Evolutionary conservation across 2,113 vertebrate species (phyloP).

Genomic region (Protobothrops mucrosquamatus): DNA sequence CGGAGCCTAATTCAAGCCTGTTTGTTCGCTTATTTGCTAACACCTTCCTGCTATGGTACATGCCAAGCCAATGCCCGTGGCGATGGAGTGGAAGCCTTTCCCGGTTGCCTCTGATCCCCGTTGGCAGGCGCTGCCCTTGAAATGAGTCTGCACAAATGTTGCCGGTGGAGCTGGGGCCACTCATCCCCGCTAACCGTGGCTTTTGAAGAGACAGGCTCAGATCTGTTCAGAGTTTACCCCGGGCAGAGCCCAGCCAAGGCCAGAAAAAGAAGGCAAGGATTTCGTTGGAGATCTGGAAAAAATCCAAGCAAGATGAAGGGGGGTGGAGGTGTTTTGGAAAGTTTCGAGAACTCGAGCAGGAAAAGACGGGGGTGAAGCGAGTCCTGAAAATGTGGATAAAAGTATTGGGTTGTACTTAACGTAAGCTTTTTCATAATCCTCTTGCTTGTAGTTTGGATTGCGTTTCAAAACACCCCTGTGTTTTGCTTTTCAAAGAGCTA

Average conservation of each 20-base stretch:
- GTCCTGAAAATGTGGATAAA: not conserved
- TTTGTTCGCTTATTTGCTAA: slow-evolving; percentile 20
- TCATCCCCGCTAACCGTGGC: not conserved
- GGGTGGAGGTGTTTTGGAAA: not conserved
- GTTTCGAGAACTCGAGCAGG: not conserved
- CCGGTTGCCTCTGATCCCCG: not conserved
- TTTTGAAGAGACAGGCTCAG: slow-evolving; percentile 54
- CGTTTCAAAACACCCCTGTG: not conserved
- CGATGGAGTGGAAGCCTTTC: not conserved
- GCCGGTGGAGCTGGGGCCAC: not conserved
- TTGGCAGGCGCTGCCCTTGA: not conserved
- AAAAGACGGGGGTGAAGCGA: not conserved
- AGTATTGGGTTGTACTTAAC: not conserved
- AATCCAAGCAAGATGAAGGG: slow-evolving; percentile 26
- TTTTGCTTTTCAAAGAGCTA: not conserved
- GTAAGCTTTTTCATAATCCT: not conserved
- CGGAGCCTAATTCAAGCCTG: slow-evolving; percentile 45
- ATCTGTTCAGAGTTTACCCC: slow-evolving; percentile 60
- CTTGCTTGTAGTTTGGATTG: not conserved
- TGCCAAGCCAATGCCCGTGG: not conserved
- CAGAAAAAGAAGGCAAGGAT: slow-evolving; percentile 46
- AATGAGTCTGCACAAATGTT: not conserved
- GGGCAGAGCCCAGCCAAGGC: not conserved
- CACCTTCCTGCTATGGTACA: slow-evolving; percentile 51
- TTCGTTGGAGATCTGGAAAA: slow-evolving; percentile 47